Base-by-base conservation (phyloP, 2,888 invertebrate genomes). In the Apodemia duryi region DNA sequence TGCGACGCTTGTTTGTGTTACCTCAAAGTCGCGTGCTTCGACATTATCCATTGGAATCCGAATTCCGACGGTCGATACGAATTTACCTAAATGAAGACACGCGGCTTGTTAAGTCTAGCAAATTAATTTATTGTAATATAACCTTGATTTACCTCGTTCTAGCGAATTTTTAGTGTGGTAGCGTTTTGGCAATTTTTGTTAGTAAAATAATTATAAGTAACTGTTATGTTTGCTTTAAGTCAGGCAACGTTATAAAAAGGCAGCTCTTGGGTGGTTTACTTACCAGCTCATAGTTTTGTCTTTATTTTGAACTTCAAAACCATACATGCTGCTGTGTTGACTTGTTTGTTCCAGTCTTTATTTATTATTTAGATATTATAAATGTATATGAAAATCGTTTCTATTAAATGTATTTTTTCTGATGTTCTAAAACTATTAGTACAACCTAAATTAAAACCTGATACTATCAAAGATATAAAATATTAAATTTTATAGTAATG, bases 91-190 rank as follows among this genome's bases (percentile, higher is more conserved):
- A 77, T 77, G 81, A 80, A 74, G 79, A 72, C 75, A 74, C 81
- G 84, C 72, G 83, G 75, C 81, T 80, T 77, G 70, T 69, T 74
- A 74, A 75, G 73, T 77, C 81, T 87, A 87, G 87, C 74, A 69
- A 86, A 86, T 82, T 86, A 75, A 81, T 86, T 84, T 86, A 81
- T 81, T 73, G 68, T 67, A 71, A 83, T 79, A 76, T 65, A 65
- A 72, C 77, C 74, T 80, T 77, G 70, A 79, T 79, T 81, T 80
- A 77, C 79, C 75, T 83, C 78, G 80, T 84, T 80, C 77, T 90
- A 91, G 90, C 81, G 82, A 91, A 91, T 87, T 90, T 89, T 89
- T 88, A 86, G 88, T 82, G 84, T 87, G 81, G 83, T 88, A 86
- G 84, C 77, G 80, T 80, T 85, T 82, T 80, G 78, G 79, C 81